A percentile compares a stretch with the other conserved stretches of the same genome.
Evolutionary conservation across 2,797 vertebrate species (phyloP).

Genomic region (Hafferia zeledoni): DNA sequence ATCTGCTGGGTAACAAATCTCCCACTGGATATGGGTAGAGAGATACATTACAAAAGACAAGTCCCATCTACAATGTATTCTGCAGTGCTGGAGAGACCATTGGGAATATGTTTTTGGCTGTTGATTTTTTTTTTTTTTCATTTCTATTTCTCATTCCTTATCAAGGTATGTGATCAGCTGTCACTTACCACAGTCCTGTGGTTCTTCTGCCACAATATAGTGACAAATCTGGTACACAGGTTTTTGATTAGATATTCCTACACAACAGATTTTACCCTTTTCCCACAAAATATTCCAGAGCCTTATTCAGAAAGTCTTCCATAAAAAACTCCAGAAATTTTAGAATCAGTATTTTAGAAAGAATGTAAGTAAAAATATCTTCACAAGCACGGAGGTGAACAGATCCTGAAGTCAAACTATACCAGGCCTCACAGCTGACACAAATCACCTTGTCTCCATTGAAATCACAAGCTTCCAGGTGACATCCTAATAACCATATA

Average conservation of each 20-base stretch:
- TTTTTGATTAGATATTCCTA: background rate
- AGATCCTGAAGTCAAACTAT: background rate
- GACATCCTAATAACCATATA: background rate
- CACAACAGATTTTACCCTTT: background rate
- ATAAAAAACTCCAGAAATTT: background rate
- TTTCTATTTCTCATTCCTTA: background rate
- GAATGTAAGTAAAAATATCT: background rate
- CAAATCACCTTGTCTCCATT: background rate
- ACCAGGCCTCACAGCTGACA: background rate
- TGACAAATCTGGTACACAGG: background rate
- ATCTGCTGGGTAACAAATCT: background rate
- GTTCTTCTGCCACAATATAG: background rate
- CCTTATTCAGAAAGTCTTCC: background rate
- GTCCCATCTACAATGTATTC: background rate
- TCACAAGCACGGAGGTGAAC: background rate
- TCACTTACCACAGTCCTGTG: accelerated
- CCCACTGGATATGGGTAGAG: background rate
- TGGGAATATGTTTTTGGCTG: background rate
- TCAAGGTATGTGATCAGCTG: background rate
- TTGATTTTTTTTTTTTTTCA: accelerated
- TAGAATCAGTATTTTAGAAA: background rate
- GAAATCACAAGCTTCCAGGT: background rate
- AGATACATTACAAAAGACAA: background rate
- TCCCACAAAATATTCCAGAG: background rate
- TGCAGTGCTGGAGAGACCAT: background rate